These are phyloP conservation scores for Nannobrachium achirus DNA, from an alignment of 2,113 vertebrate genomes.

Conservation along the genomic window DNA sequence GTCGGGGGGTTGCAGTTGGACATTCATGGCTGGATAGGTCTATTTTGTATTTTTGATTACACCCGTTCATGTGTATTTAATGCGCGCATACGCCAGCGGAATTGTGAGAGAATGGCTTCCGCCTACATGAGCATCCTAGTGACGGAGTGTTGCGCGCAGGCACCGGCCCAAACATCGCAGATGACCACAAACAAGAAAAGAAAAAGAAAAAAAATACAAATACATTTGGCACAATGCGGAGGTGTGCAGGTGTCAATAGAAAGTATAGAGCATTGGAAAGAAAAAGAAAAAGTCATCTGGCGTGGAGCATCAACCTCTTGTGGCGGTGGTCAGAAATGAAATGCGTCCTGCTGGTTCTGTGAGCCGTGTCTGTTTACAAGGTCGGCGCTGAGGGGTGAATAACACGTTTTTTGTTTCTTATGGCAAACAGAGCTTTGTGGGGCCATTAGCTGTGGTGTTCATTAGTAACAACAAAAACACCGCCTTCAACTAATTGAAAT, in stretches of 20 bases:
- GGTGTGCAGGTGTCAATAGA: conserved; percentile 10
- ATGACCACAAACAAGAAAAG: neutral
- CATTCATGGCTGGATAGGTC: no score
- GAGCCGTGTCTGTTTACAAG: conserved; percentile 58
- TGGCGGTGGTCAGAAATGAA: conserved; percentile 20
- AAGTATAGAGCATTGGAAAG: conserved; percentile 12
- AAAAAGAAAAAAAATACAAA: neutral
- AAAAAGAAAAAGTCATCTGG: conserved; percentile 28
- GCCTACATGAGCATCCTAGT: no score
- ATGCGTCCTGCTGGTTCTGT: conserved; percentile 31
- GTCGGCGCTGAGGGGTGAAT: conserved; percentile 48
- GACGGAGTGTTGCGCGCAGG: neutral
- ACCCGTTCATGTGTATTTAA: no score
- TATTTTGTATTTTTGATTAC: no score
- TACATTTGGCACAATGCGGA: neutral
- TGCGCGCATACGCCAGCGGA: no score
- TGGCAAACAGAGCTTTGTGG: conserved; percentile 55
- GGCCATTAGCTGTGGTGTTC: conserved; percentile 56
- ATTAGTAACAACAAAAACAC: conserved; percentile 62
- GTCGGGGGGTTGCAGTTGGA: no score
- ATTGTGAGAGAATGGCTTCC: no score
- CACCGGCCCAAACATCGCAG: neutral
- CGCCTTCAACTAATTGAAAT: conserved; percentile 36
- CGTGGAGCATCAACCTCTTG: conserved; percentile 18
- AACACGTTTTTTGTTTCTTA: conserved; percentile 52